Base-by-base conservation (phyloP, 2,888 invertebrate genomes). In the Nipponacmea schrenckii region DNA sequence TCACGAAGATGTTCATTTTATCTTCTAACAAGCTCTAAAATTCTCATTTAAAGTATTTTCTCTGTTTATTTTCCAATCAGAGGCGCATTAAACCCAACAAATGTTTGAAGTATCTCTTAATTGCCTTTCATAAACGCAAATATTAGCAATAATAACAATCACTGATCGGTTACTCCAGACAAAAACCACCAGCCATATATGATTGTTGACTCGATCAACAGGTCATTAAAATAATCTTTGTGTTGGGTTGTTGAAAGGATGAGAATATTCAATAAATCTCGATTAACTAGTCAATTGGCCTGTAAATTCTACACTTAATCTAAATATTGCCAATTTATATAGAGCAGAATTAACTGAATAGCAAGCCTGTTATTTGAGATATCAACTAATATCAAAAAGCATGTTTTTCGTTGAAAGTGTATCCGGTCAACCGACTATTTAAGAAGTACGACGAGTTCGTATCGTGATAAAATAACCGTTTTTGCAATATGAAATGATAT, bases 121-220 rank as follows among this genome's bases (percentile, higher is more conserved):
- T 56, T 56, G 56, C 56, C 56, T 56, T 56, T 56, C 56, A 56
- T 56, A 56, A 56, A 56, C 56, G 56, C 56, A 56, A 56, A 56
- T 56, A 56, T 56, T 56, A 56, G 24, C 56, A 56, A 56, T 56
- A 56, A 56, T 56, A 56, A 56, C 56, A 56, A 56, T 24, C 56
- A 56, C 56, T 24, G 56, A 56, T 56, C 56, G 56, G 56, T 24
- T 56, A 56, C 56, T 20, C 39, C 56, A 56, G 56, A 56, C 56
- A 56, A 56, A 56, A 56, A 39, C 20, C 24, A 56, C 56, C 24
- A 17, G 56, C 56, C 24, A 12, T 15, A 24, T 56, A 10, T 56
- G 24, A 24, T 56, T 56, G 24, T 56, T 56, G 56, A 56, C 56
- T 56, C 56, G 56, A 56, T 56, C 56, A 56, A 56, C 56, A 56